Percentiles rank a stretch among this genome's conserved stretches.
Evolutionary conservation across 1,140 invertebrate species (phyloP).

Genomic region (roundworm (Caenorhabditis elegans)): WBcel235 BX284605.5:12753001-12753500

Average conservation of each 20-base stretch:
- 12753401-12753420: constrained; percentile 42
- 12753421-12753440: constrained; percentile 47
- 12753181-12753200: not conserved
- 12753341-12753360: constrained; percentile 36
- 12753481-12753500: constrained; percentile 36
- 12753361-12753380: not conserved
- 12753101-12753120: constrained; percentile 38
- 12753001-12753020: not conserved
- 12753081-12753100: constrained; percentile 43
- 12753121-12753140: constrained; percentile 30
- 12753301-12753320: constrained; percentile 44
- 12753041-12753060: constrained; percentile 30
- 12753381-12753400: not conserved
- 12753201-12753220: constrained; percentile 12
- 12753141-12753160: constrained; percentile 31
- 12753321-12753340: constrained; percentile 48
- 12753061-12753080: constrained; percentile 44
- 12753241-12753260: constrained; percentile 48
- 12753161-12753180: constrained; percentile 41
- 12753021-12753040: constrained; percentile 34
- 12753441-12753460: constrained; percentile 45
- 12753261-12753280: constrained; percentile 47
- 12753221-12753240: constrained; percentile 39
- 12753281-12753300: constrained; percentile 45
- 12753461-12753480: constrained; percentile 44